These are phyloP conservation scores for Ammodytes marinus DNA, from an alignment of 2,113 vertebrate species.

Conservation along the genomic window DNA sequence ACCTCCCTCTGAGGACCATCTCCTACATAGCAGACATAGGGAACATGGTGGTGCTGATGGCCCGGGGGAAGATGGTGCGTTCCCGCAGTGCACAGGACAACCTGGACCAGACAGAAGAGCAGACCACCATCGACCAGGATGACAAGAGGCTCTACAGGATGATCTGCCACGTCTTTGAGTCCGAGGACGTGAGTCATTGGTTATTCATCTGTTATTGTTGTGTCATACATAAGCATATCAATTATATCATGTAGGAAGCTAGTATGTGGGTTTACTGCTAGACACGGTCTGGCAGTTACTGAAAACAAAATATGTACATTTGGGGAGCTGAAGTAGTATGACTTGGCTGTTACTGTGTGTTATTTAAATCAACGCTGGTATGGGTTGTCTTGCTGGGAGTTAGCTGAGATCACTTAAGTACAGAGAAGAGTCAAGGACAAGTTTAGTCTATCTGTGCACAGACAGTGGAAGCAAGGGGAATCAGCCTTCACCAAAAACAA, in stretches of 20 bases:
- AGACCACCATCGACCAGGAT: slow-evolving; percentile 85
- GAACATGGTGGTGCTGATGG: slow-evolving; percentile 98
- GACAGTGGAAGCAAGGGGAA: not conserved
- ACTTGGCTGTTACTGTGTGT: not conserved
- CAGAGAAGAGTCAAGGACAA: not conserved
- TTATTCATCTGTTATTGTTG: not conserved
- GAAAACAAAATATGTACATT: not conserved
- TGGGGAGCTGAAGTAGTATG: not conserved
- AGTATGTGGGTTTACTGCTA: not conserved
- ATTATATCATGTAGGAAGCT: not conserved
- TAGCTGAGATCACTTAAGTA: not conserved
- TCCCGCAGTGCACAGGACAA: slow-evolving; percentile 92
- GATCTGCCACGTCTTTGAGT: slow-evolving; percentile 99
- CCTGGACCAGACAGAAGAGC: slow-evolving; percentile 87
- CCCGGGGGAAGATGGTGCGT: slow-evolving; percentile 91
- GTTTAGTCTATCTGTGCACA: not conserved
- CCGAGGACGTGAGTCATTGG: slow-evolving; percentile 90
- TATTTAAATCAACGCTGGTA: not conserved
- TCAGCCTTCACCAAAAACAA: not conserved
- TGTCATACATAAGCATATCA: not conserved
- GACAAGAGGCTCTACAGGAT: slow-evolving; percentile 94
- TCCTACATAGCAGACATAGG: slow-evolving; percentile 98
- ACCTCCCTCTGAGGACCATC: slow-evolving; percentile 95
- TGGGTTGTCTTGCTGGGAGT: not conserved
- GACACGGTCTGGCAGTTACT: not conserved